phyloP scores from a whole-genome alignment of 2,888 invertebrate genomes.

The Candidula unifasciata region DNA sequence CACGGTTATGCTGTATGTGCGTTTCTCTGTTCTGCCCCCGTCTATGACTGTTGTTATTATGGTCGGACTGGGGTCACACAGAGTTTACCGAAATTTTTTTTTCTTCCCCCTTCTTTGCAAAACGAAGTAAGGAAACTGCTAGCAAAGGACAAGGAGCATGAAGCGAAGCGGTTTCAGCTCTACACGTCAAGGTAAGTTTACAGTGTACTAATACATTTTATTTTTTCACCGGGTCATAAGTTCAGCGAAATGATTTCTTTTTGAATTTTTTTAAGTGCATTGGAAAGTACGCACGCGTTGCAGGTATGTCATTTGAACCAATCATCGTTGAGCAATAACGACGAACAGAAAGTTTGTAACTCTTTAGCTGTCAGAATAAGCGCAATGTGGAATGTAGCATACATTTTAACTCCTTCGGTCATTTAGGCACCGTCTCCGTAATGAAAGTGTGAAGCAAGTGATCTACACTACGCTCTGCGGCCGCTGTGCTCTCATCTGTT shows the following conservation, averaged over 20 bases:
- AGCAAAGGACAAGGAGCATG: not conserved
- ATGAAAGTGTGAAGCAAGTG: no score
- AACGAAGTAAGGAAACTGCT: not conserved
- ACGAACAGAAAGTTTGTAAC: no score
- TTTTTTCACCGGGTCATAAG: not conserved
- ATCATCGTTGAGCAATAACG: no score
- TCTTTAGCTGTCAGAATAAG: no score
- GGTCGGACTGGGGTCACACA: conserved; percentile 1
- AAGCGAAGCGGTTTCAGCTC: not conserved
- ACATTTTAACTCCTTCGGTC: no score
- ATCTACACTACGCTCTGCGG: no score
- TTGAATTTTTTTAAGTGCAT: not conserved
- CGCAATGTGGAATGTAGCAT: no score
- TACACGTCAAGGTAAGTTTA: not conserved
- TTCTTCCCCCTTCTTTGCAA: no score
- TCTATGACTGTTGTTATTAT: not conserved
- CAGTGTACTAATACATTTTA: not conserved
- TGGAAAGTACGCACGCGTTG: no score
- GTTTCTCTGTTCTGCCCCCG: not conserved
- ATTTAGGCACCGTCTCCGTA: no score
- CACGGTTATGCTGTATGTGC: conserved; percentile 20
- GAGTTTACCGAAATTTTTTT: not conserved
- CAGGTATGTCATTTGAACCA: no score
- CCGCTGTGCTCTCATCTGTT: no score
- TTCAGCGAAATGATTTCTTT: not conserved